These are phyloP conservation scores for Epizoanthus rinbou DNA, from an alignment of 92 coral and sea anemone species.

Conservation along the genomic window DNA sequence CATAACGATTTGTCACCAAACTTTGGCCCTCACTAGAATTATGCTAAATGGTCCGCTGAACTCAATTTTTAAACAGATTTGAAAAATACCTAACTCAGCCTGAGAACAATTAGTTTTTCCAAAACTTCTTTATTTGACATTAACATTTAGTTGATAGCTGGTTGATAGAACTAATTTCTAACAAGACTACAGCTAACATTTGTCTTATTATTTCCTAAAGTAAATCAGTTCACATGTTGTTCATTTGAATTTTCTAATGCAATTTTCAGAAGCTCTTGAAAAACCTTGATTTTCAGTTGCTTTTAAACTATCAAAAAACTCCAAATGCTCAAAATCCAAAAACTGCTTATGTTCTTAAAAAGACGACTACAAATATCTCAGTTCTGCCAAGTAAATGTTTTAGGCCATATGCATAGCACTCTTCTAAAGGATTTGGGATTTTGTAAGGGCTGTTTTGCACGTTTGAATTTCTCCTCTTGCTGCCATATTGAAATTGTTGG, in stretches of 20 bases:
- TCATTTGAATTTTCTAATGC: constrained; percentile 9
- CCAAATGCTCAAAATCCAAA: background rate
- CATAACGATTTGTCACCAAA: background rate
- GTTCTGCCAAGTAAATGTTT: too few relatives aligned
- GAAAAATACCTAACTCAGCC: constrained; percentile 20
- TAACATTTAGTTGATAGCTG: constrained; percentile 19
- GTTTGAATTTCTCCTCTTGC: too few relatives aligned
- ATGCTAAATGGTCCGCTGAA: constrained; percentile 9
- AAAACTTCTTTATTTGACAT: constrained; percentile 23
- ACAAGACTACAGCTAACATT: too few relatives aligned
- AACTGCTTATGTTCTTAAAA: too few relatives aligned
- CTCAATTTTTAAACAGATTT: constrained; percentile 20
- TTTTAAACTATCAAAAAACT: background rate
- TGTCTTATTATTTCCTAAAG: constrained; percentile 12
- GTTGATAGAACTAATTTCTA: constrained; percentile 1
- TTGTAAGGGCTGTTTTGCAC: too few relatives aligned
- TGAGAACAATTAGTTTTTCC: constrained; percentile 1
- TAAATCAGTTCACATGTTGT: background rate
- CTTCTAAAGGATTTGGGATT: too few relatives aligned
- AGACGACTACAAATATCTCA: too few relatives aligned
- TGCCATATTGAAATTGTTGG: too few relatives aligned
- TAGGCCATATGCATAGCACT: too few relatives aligned
- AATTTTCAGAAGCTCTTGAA: too few relatives aligned
- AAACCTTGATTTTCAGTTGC: too few relatives aligned
- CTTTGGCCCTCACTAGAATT: constrained; percentile 28